These are phyloP conservation scores for Polylopha cassiicola DNA, from an alignment of 2,888 invertebrate genomes.

Conservation along the genomic window DNA sequence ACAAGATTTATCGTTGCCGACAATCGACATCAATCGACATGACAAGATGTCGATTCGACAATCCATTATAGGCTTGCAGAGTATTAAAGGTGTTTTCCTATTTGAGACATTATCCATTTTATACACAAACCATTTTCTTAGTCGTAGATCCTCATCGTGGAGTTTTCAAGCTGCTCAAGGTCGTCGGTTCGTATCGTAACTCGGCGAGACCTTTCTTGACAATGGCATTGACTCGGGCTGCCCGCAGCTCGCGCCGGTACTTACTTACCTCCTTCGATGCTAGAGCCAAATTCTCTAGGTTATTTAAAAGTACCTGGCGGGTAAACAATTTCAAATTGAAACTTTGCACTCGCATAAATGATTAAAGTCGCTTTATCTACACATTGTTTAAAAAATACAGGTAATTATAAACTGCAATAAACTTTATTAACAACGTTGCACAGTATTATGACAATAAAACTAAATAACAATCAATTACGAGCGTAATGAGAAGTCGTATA, in stretches of 20 bases:
- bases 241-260: slow-evolving; percentile 53
- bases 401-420: no score
- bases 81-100: no score
- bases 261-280: slow-evolving; percentile 55
- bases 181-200: slow-evolving; percentile 48
- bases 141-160: no score
- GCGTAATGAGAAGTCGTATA: slow-evolving; percentile 37
- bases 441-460: neutral
- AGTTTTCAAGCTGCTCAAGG: slow-evolving; percentile 37
- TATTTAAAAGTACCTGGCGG: slow-evolving; percentile 60
- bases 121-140: no score
- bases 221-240: slow-evolving; percentile 56
- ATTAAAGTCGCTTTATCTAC: no score
- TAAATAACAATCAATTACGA: slow-evolving; percentile 23
- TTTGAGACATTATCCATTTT: no score
- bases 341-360: no score
- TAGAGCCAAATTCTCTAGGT: slow-evolving; percentile 58
- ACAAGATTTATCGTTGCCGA: no score
- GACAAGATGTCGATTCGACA: no score
- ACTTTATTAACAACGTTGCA: neutral
- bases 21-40: no score
- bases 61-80: no score
- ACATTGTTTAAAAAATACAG: no score
- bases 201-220: slow-evolving; percentile 59
- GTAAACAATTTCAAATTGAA: slow-evolving; percentile 1